Percentiles rank a stretch among this genome's conserved stretches.
Evolutionary conservation across 2,888 invertebrate genomes (phyloP).

Genomic region (Archips crataeganus): DNA sequence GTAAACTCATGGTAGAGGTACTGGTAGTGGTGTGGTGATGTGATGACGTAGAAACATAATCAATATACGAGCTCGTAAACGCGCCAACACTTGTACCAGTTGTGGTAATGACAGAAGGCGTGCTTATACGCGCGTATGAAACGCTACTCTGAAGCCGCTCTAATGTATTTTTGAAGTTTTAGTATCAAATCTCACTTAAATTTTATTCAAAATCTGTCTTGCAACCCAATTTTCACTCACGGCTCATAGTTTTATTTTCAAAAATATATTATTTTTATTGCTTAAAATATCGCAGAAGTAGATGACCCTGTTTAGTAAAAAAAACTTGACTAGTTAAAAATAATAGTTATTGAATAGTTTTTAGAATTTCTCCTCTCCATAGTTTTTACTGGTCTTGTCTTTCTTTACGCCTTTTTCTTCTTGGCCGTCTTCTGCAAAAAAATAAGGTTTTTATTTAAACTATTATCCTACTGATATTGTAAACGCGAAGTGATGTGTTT

Average conservation of each 20-base stretch:
- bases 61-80: too few relatives aligned
- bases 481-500: neutral
- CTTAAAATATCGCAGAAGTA: neutral
- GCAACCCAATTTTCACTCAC: neutral
- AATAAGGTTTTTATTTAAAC: neutral
- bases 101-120: too few relatives aligned
- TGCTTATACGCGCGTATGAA: too few relatives aligned
- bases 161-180: too few relatives aligned
- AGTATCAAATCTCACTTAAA: too few relatives aligned
- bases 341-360: neutral
- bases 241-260: neutral
- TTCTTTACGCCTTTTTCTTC: conserved; percentile 23
- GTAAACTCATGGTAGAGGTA: too few relatives aligned
- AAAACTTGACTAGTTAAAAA: conserved; percentile 34
- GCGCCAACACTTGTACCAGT: too few relatives aligned
- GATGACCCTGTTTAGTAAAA: neutral
- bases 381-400: conserved; percentile 17
- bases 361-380: conserved; percentile 37
- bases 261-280: too few relatives aligned
- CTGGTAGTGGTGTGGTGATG: too few relatives aligned
- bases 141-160: too few relatives aligned
- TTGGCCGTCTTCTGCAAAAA: conserved; percentile 38
- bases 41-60: too few relatives aligned
- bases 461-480: neutral
- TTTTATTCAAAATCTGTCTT: too few relatives aligned